Percentiles rank a stretch among this genome's conserved stretches.
Evolutionary conservation across 1,140 invertebrate species (phyloP).

Genomic region (Phymorhynchus buccinoides): DNA sequence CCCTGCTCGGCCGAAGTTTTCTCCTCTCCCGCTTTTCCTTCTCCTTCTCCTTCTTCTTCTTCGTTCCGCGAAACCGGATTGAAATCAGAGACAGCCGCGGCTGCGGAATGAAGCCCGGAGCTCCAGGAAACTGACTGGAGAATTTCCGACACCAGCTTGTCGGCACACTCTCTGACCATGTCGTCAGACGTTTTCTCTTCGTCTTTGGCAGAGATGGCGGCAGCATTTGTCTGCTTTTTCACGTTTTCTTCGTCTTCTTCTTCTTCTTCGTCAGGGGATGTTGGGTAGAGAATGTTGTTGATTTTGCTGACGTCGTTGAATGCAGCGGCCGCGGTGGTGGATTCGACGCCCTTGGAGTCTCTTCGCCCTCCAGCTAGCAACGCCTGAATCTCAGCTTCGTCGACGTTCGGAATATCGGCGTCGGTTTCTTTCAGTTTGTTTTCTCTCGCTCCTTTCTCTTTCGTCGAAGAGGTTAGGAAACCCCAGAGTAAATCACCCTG

Average conservation of each 20-base stretch:
- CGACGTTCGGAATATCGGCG: background rate
- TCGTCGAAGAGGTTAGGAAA: background rate
- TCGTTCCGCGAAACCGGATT: background rate
- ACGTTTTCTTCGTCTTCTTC: background rate
- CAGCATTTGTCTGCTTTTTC: background rate
- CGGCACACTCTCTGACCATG: background rate
- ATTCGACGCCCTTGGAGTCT: background rate
- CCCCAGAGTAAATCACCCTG: background rate
- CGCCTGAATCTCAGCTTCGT: background rate
- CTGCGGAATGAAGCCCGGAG: background rate
- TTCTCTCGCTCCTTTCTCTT: no score
- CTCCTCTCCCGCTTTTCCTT: background rate
- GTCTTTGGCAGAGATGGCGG: no score
- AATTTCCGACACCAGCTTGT: slow-evolving; percentile 3
- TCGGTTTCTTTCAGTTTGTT: background rate
- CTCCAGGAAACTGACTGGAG: background rate
- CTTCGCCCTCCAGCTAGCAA: slow-evolving; percentile 3
- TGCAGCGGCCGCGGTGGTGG: background rate
- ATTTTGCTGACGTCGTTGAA: background rate
- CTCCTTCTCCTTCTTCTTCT: background rate
- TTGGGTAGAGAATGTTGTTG: background rate
- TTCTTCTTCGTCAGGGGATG: background rate
- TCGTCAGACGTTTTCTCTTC: background rate
- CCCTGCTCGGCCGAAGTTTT: no score
- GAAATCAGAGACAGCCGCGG: background rate